phyloP scores from a whole-genome alignment of 2,113 vertebrate genomes.

The Pionites leucogaster region DNA sequence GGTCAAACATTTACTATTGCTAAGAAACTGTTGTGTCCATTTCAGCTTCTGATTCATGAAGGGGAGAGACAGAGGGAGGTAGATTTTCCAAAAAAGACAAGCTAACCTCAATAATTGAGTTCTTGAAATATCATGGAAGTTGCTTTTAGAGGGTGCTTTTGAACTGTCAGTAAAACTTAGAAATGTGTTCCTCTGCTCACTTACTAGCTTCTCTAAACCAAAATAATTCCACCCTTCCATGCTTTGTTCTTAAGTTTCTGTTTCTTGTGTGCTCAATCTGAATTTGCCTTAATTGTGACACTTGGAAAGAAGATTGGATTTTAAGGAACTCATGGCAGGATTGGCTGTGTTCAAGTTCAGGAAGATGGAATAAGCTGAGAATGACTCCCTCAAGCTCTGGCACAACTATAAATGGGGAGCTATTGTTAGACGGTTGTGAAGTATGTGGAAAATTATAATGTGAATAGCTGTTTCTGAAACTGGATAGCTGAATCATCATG shows the following conservation, averaged over 20 bases:
- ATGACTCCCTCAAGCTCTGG: background rate
- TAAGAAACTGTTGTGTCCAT: background rate
- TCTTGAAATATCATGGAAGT: background rate
- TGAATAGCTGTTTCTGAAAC: background rate
- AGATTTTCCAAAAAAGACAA: background rate
- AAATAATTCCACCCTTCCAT: background rate
- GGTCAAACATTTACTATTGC: background rate
- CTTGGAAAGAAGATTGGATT: background rate
- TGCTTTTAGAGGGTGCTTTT: background rate
- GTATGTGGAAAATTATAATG: background rate
- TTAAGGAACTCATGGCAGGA: background rate
- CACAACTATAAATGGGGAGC: rapidly evolving
- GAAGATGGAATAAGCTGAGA: background rate
- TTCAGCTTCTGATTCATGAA: background rate
- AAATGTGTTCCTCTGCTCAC: background rate
- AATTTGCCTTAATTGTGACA: background rate
- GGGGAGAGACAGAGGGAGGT: background rate
- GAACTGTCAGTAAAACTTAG: background rate
- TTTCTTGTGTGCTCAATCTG: background rate
- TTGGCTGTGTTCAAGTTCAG: background rate
- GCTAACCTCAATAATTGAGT: background rate
- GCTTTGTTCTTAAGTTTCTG: background rate
- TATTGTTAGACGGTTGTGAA: background rate
- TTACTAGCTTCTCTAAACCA: background rate
- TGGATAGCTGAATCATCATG: background rate